These are phyloP conservation scores for Xestia c-nigrum DNA, from an alignment of 2,888 invertebrate species.

Conservation along the genomic window DNA sequence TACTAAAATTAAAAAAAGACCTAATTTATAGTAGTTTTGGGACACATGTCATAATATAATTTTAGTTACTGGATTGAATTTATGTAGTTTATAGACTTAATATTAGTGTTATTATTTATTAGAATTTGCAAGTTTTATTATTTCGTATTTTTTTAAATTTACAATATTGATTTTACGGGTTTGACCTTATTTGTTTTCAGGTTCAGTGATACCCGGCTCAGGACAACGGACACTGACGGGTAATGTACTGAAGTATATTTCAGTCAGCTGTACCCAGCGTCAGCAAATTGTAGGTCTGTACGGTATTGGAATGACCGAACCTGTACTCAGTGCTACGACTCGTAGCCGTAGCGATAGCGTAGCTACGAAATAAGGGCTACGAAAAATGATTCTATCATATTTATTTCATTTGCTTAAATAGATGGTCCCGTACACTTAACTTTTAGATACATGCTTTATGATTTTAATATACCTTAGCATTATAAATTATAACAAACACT, in stretches of 20 bases:
- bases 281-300: neutral
- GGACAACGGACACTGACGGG: neutral
- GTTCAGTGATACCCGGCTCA: neutral
- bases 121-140: neutral
- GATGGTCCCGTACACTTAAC: neutral
- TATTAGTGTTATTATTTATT: no score
- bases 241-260: neutral
- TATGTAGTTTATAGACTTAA: no score
- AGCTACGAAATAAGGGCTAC: conserved; percentile 24
- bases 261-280: neutral
- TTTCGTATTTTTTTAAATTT: neutral
- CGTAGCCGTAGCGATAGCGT: conserved; percentile 38
- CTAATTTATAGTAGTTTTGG: neutral
- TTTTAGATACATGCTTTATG: neutral
- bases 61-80: neutral
- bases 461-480: conserved; percentile 3
- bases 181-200: neutral
- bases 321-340: conserved; percentile 6
- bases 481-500: conserved; percentile 5
- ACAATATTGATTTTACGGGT: neutral
- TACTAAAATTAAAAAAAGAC: neutral
- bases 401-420: neutral
- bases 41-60: neutral
- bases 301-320: neutral
- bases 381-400: neutral